A percentile compares a stretch with the other conserved stretches of the same genome.
These are phyloP conservation scores for Psephotus haematonotus DNA, from an alignment of 2,113 vertebrate genomes.

Conservation along the genomic window DNA sequence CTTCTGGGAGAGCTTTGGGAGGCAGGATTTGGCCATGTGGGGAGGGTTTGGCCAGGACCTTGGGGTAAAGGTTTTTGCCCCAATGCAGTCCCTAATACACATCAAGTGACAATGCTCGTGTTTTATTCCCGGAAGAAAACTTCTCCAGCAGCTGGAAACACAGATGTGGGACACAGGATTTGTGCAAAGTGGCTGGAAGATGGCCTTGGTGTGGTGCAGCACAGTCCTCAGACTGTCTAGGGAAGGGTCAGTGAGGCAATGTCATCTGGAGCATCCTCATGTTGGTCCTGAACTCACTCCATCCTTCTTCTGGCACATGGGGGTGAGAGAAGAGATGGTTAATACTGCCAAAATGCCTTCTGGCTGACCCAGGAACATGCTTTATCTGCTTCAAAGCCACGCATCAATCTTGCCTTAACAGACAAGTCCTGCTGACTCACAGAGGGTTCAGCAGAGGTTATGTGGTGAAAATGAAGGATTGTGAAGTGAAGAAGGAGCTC, in stretches of 20 bases:
- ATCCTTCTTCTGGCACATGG: neutral
- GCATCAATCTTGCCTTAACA: neutral
- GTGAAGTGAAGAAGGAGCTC: neutral
- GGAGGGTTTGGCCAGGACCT: neutral
- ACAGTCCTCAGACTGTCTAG: neutral
- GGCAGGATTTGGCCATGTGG: neutral
- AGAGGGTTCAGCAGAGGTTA: neutral
- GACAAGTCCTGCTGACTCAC: neutral
- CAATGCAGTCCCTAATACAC: fast-evolving
- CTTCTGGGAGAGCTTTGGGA: neutral
- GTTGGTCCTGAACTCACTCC: neutral
- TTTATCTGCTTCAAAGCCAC: neutral
- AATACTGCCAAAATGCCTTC: neutral
- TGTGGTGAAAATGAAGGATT: neutral
- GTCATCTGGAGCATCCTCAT: neutral
- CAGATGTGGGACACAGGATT: fast-evolving
- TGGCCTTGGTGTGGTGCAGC: neutral
- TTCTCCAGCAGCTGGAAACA: neutral
- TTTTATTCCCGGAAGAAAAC: neutral
- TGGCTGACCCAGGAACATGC: neutral
- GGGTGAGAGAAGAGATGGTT: neutral
- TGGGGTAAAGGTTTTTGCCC: neutral
- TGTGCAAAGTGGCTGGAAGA: neutral
- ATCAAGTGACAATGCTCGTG: fast-evolving
- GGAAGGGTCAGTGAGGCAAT: neutral